Base-by-base conservation (phyloP, 2,888 invertebrate species). In the Caenorhabditis sp. region DNA sequence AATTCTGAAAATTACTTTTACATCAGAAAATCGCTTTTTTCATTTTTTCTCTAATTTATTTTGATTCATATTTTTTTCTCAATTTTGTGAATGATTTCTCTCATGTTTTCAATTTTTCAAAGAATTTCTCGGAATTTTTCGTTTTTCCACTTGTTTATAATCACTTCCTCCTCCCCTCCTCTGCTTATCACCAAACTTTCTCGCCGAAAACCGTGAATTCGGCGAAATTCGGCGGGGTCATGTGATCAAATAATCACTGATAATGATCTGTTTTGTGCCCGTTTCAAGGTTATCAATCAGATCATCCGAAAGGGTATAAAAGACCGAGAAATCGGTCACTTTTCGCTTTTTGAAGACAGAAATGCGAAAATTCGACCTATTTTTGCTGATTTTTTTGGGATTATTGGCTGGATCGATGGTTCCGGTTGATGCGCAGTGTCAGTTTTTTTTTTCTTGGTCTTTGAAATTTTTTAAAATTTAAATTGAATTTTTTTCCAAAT, bases 371-470 rank as follows among this genome's bases (percentile, higher is more conserved):
- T 74, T 58, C n/a, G 22, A 55, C 9, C 18, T 65, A 3, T 58
- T 74, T 26, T 13, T 58, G 8, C n/a, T 47, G 18, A 22, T 37
- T 37, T 37, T 58, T 5, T n/a, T n/a, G 18, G 28, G 24, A n/a
- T n/a, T n/a, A 15, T 65, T 11, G 32, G 5, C 32, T 32, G 4
- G n/a, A 32, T 44, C 55, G 22, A 11, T 35, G 50, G 58, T 62
- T 24, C 28, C 56, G 13, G 50, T 40, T 9, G 65, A 71, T 61
- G 32, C 55, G 0, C 77, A 69, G 55, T 77, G 77, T 70, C 22
- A 55, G 60, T 51, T 26, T 24, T 20, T 40, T 24, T 35, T n/a
- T 20, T 55, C 9, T 37, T 56, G 9, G 4, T 15, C 53, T 50
- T 51, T 65, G 9, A 20, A 13, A 40, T 40, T 40, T 40, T 40